Base-by-base conservation (phyloP, 2,888 invertebrate genomes). In the Colostygia pectinataria region DNA sequence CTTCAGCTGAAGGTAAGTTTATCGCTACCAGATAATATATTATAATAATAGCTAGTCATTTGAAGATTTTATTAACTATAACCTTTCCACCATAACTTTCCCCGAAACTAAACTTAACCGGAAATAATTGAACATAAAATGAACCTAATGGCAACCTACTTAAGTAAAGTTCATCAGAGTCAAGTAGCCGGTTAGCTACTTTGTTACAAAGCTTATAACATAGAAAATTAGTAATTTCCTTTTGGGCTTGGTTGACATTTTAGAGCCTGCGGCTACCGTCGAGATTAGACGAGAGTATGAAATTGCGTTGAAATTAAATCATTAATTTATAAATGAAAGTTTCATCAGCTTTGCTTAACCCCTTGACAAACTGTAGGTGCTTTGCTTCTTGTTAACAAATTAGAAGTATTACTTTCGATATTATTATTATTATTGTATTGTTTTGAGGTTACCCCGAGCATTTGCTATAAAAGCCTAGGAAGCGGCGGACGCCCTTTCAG, bases 271-370 rank as follows among this genome's bases (percentile, higher is more conserved):
- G 48, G 52, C 49, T 34, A 46, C 43, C 45, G 48, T 33, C 38
- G 42, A 29, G 45, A 49, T 53, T 56, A 41, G 41, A 34, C 41
- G 44, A 45, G 34, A 53, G 42, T 43, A 49, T 53, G 40, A 56
- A 56, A 56, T 42, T 60, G 53, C 37, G 43, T 38, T 43, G 33
- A 28, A 43, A 48, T 48, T 42, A 33, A 27, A 39, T 23, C 12
- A 49, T 33, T 42, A 27, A 43, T 43, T 43, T 32, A 42, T 47
- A 29, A 44, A 44, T 54, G 53, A 45, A 57, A 28, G 14, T 44
- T 28, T 37, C n/a, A 31, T 25, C 25, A 31, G 12, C 12, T 27
- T 40, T 32, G 8, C 7, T 15, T n/a, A 14, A 20, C 3, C 20
- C 27, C 28, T 27, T 20, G 25, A 33, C 15, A 39, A 29, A 20